Conservation (phyloP, 2,797 vertebrate genomes). For the Gymnoscopelus braueri region DNA sequence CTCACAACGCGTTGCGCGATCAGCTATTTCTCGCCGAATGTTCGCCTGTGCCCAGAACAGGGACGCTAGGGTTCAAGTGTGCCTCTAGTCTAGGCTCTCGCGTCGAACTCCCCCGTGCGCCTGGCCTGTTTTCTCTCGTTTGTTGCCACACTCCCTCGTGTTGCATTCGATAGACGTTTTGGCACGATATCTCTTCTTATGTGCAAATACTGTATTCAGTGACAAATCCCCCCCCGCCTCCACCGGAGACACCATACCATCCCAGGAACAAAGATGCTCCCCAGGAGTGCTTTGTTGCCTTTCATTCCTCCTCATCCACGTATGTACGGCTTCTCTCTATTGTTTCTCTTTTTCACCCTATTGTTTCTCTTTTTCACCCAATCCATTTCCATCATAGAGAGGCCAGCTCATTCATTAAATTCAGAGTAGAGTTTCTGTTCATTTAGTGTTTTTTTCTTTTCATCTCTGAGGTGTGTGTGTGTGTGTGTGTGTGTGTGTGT, state of each 20-base stretch:
- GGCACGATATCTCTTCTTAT: neutral
- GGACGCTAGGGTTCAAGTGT: slow-evolving; percentile 6
- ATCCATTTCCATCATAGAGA: slow-evolving; percentile 20
- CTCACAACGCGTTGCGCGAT: too few relatives aligned
- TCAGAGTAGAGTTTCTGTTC: slow-evolving; percentile 28
- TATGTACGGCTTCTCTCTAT: slow-evolving; percentile 23
- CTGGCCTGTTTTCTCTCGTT: slow-evolving; percentile 9
- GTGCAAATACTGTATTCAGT: too few relatives aligned
- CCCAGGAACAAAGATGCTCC: slow-evolving; percentile 15
- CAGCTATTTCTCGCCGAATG: neutral
- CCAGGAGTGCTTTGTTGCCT: slow-evolving; percentile 19
- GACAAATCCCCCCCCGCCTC: too few relatives aligned
- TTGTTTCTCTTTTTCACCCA: slow-evolving; percentile 37
- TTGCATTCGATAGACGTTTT: slow-evolving; percentile 8
- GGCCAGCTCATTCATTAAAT: slow-evolving; percentile 44
- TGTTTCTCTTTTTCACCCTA: slow-evolving; percentile 36
- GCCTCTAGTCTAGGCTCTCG: slow-evolving; percentile 1
- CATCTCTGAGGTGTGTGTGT: too few relatives aligned
- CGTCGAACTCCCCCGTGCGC: slow-evolving; percentile 6
- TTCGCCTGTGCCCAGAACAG: too few relatives aligned
- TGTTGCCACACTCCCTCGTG: slow-evolving; percentile 4
- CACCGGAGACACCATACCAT: neutral
- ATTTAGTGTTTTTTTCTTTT: too few relatives aligned
- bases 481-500: slow-evolving; percentile 28
- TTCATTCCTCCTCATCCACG: slow-evolving; percentile 37